A percentile compares a stretch with the other conserved stretches of the same genome.
Evolutionary conservation across 2,888 invertebrate species (phyloP).

Genomic region (Nasonia oneida): DNA sequence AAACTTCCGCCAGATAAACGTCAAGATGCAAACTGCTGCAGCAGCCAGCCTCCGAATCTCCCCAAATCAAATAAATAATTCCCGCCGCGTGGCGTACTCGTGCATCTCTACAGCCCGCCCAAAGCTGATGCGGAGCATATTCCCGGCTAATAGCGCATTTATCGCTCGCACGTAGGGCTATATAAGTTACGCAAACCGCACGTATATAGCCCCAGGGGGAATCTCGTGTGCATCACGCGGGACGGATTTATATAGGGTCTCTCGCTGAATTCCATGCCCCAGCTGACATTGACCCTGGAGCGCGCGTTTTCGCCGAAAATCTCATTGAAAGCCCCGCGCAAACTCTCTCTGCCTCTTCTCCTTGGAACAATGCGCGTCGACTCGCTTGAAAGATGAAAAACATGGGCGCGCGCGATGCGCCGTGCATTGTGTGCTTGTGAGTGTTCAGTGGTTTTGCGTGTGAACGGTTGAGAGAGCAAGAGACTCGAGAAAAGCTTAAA

Average conservation of each 20-base stretch:
- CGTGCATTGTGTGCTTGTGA: neutral
- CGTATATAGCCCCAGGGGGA: neutral
- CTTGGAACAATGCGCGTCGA: neutral
- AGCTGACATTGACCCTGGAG: constrained; percentile 52
- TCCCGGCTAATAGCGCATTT: constrained; percentile 4
- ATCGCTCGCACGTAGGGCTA: constrained; percentile 12
- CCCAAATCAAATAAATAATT: constrained; percentile 23
- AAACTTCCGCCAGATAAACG: neutral
- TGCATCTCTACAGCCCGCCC: neutral
- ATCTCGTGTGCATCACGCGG: neutral
- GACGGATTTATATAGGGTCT: constrained; percentile 28
- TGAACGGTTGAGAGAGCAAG: neutral
- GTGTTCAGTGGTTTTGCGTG: neutral
- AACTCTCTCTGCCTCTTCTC: neutral
- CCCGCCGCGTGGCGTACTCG: neutral
- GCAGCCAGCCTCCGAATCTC: neutral
- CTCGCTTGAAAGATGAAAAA: constrained; percentile 9
- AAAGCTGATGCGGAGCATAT: neutral
- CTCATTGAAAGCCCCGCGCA: constrained; percentile 21
- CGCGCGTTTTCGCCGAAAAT: constrained; percentile 37
- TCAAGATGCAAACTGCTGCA: neutral
- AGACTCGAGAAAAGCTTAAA: constrained; percentile 46
- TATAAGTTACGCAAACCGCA: neutral
- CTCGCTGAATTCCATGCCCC: constrained; percentile 14
- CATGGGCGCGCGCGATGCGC: constrained; percentile 26